Percentiles rank a stretch among this genome's conserved stretches.
phyloP scores from a whole-genome alignment of 2,797 vertebrate genomes.

The Onychomys arenicola region DNA sequence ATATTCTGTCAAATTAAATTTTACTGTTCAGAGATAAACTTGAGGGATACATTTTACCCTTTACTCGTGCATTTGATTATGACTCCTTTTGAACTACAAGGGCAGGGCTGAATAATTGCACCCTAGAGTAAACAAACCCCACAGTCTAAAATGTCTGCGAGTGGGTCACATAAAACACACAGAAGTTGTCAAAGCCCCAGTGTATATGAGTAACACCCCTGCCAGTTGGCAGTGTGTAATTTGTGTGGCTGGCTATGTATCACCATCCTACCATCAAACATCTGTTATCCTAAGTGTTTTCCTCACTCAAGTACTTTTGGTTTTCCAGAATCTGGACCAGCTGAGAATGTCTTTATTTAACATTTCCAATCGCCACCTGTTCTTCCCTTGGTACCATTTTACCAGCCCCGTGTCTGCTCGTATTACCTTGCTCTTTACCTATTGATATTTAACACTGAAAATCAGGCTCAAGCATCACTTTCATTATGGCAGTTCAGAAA shows the following conservation, averaged over 20 bases:
- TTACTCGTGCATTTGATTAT: neutral
- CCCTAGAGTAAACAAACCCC: neutral
- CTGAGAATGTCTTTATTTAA: neutral
- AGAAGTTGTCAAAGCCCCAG: neutral
- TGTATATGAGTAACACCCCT: neutral
- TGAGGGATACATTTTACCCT: neutral
- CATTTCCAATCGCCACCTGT: neutral
- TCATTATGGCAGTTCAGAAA: neutral
- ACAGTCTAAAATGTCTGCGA: neutral
- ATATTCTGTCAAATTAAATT: neutral
- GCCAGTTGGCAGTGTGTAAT: neutral
- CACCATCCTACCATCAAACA: neutral
- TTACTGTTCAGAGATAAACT: neutral
- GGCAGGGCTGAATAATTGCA: neutral
- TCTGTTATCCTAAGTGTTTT: neutral
- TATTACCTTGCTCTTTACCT: neutral
- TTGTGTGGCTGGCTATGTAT: neutral
- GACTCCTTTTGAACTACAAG: neutral
- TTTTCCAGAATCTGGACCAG: neutral
- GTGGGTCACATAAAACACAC: constrained; percentile 8
- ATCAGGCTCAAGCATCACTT: neutral
- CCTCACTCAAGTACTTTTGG: neutral
- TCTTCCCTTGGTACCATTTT: neutral
- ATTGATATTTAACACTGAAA: neutral
- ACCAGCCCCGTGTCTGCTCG: neutral